A percentile compares a stretch with the other conserved stretches of the same genome.
Evolutionary conservation across 2,797 vertebrate species (phyloP).

Genomic region (Threskiornis aethiopicus): DNA sequence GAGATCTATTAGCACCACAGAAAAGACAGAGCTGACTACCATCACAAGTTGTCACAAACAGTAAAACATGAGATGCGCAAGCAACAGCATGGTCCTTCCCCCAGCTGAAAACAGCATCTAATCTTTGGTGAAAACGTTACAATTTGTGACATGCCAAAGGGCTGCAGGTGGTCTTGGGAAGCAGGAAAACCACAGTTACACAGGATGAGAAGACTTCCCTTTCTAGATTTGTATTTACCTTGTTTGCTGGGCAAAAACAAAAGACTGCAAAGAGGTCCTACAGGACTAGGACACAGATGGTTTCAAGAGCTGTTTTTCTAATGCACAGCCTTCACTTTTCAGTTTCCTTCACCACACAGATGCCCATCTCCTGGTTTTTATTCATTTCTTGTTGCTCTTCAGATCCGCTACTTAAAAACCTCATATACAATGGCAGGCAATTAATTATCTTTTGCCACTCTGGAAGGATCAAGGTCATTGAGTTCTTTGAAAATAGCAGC

Average conservation of each 20-base stretch:
- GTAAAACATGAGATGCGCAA: neutral
- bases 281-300: neutral
- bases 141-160: neutral
- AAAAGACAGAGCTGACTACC: neutral
- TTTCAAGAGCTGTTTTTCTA: neutral
- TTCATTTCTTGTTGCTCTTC: neutral
- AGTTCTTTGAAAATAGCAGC: neutral
- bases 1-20: neutral
- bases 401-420: neutral
- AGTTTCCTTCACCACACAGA: neutral
- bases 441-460: neutral
- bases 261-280: neutral
- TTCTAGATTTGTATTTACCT: neutral
- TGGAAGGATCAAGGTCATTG: neutral
- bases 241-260: neutral
- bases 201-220: neutral
- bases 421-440: neutral
- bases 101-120: neutral
- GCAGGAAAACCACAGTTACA: neutral
- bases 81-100: neutral
- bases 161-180: neutral
- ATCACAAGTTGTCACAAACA: neutral
- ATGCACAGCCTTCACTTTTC: neutral
- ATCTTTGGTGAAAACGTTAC: neutral
- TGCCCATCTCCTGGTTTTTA: neutral